Base-by-base conservation (phyloP, 2,113 vertebrate species). In the Sturnus vulgaris region DNA sequence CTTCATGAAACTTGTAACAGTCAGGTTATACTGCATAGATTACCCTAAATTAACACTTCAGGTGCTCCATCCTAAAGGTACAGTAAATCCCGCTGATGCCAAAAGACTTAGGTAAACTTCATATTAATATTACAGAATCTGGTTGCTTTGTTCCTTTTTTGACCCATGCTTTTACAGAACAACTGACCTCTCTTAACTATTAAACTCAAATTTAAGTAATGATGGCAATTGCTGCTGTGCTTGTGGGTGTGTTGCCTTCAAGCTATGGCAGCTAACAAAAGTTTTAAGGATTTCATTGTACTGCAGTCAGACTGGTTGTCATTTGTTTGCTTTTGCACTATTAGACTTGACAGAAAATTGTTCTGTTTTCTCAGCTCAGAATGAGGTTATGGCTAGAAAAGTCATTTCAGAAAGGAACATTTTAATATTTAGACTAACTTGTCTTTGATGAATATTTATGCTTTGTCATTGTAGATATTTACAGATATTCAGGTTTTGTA, bases 131-230 rank as follows among this genome's bases (percentile, higher is more conserved):
- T 71, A 50, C 13, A 68, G 60, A 87, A 68, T 94, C 53, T 86
- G 3, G 4, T 86, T 86, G 22, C 15, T 81, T 87, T 93, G 40
- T 83, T 53, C 23, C 31, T 30, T 82, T 93, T 39, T 56, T 94
- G 42, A 94, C 71, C 42, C 23, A 18, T 19, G 18, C 35, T 84
- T 86, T 89, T 73, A 35, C 37, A 68, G 69, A 95, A 73, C 57
- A 86, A 63, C 61, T 88, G 84, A 88, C 64, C 37, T 85, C 20
- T 90, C 31, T 87, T 90, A 59, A 84, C 56, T 56, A n/a, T 73
- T 85, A 79, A 86, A 71, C 33, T 31, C 44, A 68, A 75, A 95
- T 94, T 77, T 94, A 91, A 95, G 56, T 78, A 96, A 83, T 40
- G 30, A 93, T 88, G 66, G 63, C 82, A 95, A 79, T 82, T 93